phyloP scores from a whole-genome alignment of 2,888 invertebrate species.

The Galerucella calmariensis region DNA sequence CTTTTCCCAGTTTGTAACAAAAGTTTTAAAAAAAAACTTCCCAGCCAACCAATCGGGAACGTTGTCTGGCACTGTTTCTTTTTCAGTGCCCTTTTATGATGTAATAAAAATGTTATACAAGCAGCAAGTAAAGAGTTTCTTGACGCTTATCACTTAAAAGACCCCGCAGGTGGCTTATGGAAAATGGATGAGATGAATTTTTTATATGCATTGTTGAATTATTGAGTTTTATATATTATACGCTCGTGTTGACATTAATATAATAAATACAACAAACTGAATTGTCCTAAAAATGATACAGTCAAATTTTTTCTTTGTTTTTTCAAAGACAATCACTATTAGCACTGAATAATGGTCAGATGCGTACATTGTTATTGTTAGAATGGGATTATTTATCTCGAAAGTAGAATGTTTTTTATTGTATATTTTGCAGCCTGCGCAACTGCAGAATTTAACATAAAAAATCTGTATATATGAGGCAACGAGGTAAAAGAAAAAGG shows the following conservation, averaged over 20 bases:
- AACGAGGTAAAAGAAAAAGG: too few species aligned
- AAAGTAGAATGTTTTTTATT: too few species aligned
- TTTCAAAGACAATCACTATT: too few species aligned
- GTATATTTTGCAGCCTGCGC: too few species aligned
- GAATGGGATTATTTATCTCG: too few species aligned
- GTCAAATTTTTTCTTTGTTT: too few species aligned
- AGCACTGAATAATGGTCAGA: too few species aligned
- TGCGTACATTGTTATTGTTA: too few species aligned
- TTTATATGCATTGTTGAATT: not conserved
- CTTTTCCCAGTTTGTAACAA: too few species aligned
- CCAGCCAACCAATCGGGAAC: not conserved
- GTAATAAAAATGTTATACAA: conserved; percentile 17
- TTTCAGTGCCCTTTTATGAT: conserved; percentile 6
- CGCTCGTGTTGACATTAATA: not conserved
- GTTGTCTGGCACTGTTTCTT: not conserved
- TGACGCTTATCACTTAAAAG: conserved; percentile 15
- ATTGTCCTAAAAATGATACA: too few species aligned
- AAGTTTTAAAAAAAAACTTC: not conserved
- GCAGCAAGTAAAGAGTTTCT: conserved; percentile 15
- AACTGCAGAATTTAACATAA: too few species aligned
- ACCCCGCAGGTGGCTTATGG: conserved; percentile 12
- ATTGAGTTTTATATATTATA: not conserved
- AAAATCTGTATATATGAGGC: too few species aligned
- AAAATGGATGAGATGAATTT: conserved; percentile 7
- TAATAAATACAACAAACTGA: not conserved